phyloP scores from a whole-genome alignment of 2,888 invertebrate genomes.

The Aporophyla lueneburgensis region DNA sequence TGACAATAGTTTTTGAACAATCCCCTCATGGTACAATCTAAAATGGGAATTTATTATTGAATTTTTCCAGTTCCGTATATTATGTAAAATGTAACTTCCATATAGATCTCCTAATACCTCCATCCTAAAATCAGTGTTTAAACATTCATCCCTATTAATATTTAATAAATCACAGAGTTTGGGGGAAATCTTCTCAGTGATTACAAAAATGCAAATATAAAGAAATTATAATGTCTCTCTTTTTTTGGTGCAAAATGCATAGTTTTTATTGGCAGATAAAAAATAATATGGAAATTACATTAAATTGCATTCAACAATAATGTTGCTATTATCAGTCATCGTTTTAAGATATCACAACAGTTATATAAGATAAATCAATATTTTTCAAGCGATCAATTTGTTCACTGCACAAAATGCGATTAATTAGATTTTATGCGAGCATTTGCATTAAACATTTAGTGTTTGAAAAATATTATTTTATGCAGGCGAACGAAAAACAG shows the following conservation, averaged over 20 bases:
- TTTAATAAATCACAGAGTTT: conserved; percentile 23
- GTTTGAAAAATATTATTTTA: conserved; percentile 70
- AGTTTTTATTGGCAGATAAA: conserved; percentile 45
- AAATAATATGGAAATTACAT: conserved; percentile 83
- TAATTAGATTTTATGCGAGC: conserved; percentile 32
- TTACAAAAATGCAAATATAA: conserved; percentile 11
- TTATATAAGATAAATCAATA: conserved; percentile 61
- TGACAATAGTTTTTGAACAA: conserved; percentile 71
- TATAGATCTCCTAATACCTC: conserved; percentile 69
- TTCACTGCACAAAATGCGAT: conserved; percentile 46
- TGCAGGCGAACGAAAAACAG: conserved; percentile 64
- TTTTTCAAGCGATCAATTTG: conserved; percentile 63
- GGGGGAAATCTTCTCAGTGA: conserved; percentile 35
- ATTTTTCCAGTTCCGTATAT: conserved; percentile 51
- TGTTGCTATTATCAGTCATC: conserved; percentile 51
- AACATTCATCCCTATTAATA: conserved; percentile 72
- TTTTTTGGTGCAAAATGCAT: conserved; percentile 32
- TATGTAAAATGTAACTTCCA: conserved; percentile 82
- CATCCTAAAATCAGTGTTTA: conserved; percentile 66
- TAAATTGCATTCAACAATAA: conserved; percentile 65
- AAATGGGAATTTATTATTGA: conserved; percentile 65
- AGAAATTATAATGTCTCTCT: conserved; percentile 17
- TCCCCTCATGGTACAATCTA: conserved; percentile 86
- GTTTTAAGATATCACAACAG: conserved; percentile 45
- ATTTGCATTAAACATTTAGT: conserved; percentile 51